Evolutionary conservation across 2,888 invertebrate genomes (phyloP), one percentile per base, ranked within the genome.

Genomic region (Nematopogon swammerdamellus): DNA sequence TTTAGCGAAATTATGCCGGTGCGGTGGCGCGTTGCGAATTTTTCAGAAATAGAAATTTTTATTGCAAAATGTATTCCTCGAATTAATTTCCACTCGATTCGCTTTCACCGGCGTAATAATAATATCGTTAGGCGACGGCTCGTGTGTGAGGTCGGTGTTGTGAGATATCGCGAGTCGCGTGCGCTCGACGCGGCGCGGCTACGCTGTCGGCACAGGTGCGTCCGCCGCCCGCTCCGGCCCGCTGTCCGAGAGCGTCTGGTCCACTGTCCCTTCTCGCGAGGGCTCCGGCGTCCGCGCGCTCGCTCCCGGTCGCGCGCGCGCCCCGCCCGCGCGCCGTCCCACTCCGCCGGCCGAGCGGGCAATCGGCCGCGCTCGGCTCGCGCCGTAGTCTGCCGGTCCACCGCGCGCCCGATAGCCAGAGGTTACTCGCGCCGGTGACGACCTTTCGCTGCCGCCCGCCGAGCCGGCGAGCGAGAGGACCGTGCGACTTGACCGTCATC

Each of bases 151-250:
- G n/a, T n/a, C n/a, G n/a, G n/a, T n/a, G n/a, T n/a, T n/a, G n/a
- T n/a, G n/a, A n/a, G n/a, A n/a, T n/a, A 25, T 25, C 25, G 65
- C 65, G n/a, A n/a, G n/a, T 72, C 63, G 69, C 69, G 71, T 65
- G 72, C 68, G 61, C 65, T 36, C 36, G 36, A 36, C 45, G 49
- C 68, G 68, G 65, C 66, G 64, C 63, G 63, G 61, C 18, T 19
- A 20, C 50, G 44, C n/a, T n/a, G n/a, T 45, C 51, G 67, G 72
- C 75, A 75, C 75, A 75, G 72, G 76, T 71, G 62, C 71, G 70
- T 72, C 72, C 74, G 70, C 71, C 79, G 74, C 75, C 80, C 76
- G 77, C 79, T 76, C 80, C 72, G 76, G 80, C 73, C 79, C 75
- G 80, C 63, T 80, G 80, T 80, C 80, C 80, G 76, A 79, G 76